phyloP scores from a whole-genome alignment of 2,113 vertebrate genomes.

The Sander vitreus region DNA sequence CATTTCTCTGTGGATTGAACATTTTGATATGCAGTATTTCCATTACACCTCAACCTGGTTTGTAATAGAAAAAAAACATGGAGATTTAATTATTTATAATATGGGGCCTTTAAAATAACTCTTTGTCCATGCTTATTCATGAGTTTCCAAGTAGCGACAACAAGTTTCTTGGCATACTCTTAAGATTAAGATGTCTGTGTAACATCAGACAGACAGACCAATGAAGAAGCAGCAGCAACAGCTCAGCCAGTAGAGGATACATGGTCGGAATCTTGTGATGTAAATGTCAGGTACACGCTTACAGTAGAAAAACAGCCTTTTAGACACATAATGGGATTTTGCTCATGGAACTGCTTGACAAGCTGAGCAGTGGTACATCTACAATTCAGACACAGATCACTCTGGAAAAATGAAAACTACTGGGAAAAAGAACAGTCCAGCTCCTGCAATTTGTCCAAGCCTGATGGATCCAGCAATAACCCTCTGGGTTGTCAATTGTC shows the following conservation, averaged over 20 bases:
- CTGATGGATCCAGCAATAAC: background rate
- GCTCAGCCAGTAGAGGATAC: conserved; percentile 8
- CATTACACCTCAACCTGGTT: no score
- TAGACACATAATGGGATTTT: background rate
- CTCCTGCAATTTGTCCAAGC: background rate
- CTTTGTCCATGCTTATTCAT: conserved; percentile 10
- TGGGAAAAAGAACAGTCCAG: background rate
- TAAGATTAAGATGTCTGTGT: conserved; percentile 24
- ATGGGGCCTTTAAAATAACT: background rate
- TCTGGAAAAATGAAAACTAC: background rate
- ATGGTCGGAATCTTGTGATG: conserved; percentile 16
- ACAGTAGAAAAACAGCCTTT: background rate
- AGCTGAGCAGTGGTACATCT: background rate
- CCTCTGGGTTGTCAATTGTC: no score
- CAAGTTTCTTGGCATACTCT: background rate
- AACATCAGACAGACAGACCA: conserved; percentile 17
- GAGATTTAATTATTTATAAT: no score
- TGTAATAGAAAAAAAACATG: no score
- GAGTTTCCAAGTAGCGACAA: background rate
- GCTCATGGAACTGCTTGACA: background rate
- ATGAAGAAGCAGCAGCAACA: conserved; percentile 30
- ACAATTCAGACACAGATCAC: background rate
- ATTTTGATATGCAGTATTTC: no score
- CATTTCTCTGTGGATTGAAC: no score
- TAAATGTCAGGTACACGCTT: conserved; percentile 12